Percentiles rank a stretch among this genome's conserved stretches.
Conservation (phyloP, 2,113 vertebrate genomes). For the Trichomycterus rosablanca region DNA sequence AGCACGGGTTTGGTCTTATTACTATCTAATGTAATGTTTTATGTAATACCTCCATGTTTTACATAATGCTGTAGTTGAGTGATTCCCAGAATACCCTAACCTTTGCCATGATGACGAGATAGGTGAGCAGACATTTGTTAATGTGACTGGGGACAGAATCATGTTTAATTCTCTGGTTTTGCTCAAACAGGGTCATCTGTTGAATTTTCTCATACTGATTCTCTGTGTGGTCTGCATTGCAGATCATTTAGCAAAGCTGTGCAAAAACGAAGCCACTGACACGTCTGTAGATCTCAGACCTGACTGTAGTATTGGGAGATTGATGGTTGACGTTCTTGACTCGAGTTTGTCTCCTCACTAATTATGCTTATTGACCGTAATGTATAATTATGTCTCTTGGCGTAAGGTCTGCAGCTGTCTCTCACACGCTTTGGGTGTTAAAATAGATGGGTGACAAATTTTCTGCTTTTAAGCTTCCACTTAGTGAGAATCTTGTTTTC, state of each 20-base stretch:
- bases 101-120: conserved; percentile 7
- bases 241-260: no score
- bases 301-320: no score
- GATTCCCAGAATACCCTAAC: not conserved
- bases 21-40: not conserved
- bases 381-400: conserved; percentile 10
- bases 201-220: not conserved
- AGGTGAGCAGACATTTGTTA: conserved; percentile 2
- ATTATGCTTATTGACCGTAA: conserved; percentile 27
- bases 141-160: conserved; percentile 8
- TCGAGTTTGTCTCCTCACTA: conserved; percentile 16
- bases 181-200: not conserved
- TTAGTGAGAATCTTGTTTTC: conserved; percentile 10
- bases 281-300: no score
- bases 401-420: not conserved
- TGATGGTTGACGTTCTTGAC: no score
- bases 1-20: not conserved
- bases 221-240: not conserved
- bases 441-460: conserved; percentile 1
- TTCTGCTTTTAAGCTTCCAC: no score
- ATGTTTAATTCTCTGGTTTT: not conserved
- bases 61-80: not conserved
- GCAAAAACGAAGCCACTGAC: no score
- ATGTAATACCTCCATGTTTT: not conserved
- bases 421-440: conserved; percentile 5